These are phyloP conservation scores for Megaleporinus macrocephalus DNA, from an alignment of 2,113 vertebrate genomes.

Conservation along the genomic window DNA sequence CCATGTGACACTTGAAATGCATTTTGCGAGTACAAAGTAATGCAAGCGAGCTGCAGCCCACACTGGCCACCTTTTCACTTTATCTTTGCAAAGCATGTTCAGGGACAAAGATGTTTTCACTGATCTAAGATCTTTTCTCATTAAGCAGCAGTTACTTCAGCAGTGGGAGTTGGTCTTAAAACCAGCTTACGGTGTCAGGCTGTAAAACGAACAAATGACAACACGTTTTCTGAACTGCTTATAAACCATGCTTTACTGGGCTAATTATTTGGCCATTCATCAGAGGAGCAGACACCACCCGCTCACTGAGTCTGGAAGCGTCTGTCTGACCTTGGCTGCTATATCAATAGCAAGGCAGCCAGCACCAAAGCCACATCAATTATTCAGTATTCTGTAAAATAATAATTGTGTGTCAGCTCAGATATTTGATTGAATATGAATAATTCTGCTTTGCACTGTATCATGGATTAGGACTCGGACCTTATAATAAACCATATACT, in stretches of 20 bases:
- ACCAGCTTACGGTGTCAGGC: not conserved
- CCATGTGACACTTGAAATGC: not conserved
- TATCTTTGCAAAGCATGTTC: not conserved
- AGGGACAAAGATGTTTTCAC: not conserved
- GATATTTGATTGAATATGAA: constrained; percentile 52
- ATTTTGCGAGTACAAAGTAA: not conserved
- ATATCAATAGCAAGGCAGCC: constrained; percentile 39
- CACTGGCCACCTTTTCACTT: not conserved
- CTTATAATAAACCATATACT: constrained; percentile 13
- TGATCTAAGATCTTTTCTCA: not conserved
- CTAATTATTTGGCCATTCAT: constrained; percentile 36
- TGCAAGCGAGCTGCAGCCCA: not conserved
- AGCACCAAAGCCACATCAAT: constrained; percentile 37
- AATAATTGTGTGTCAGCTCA: constrained; percentile 46
- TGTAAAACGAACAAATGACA: constrained; percentile 7
- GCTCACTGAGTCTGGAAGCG: not conserved
- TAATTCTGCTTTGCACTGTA: constrained; percentile 33
- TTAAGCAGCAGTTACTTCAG: not conserved
- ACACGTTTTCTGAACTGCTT: constrained; percentile 4
- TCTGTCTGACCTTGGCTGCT: constrained; percentile 36
- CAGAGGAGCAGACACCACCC: not conserved
- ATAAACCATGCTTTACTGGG: not conserved
- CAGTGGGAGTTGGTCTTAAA: not conserved
- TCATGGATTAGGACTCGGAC: constrained; percentile 25
- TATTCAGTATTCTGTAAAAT: constrained; percentile 50